A percentile compares a stretch with the other conserved stretches of the same genome.
phyloP scores from a whole-genome alignment of 1,140 invertebrate species.

The Coenobita brevimanus region DNA sequence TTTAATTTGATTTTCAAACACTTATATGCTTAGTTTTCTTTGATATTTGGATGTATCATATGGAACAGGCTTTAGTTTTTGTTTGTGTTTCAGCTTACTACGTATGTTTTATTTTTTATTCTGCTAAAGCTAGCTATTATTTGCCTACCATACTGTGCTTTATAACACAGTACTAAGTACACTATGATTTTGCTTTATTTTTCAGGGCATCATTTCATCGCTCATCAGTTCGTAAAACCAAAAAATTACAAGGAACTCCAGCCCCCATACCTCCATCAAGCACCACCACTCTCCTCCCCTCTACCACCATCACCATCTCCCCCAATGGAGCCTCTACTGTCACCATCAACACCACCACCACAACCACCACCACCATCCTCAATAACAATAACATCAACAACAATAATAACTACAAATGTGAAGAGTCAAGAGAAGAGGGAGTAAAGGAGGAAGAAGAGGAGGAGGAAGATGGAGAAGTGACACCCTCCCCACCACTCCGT shows the following conservation, averaged over 20 bases:
- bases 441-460: not conserved
- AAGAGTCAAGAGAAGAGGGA: not conserved
- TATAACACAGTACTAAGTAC: too few species aligned
- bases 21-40: too few species aligned
- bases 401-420: not conserved
- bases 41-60: too few species aligned
- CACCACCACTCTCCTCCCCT: conserved; percentile 29
- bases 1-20: too few species aligned
- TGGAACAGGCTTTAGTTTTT: too few species aligned
- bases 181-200: not conserved
- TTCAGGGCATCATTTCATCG: conserved; percentile 28
- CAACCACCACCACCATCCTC: not conserved
- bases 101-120: too few species aligned
- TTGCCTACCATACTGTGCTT: too few species aligned
- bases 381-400: conserved; percentile 34
- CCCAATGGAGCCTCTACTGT: conserved; percentile 46
- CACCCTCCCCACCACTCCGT: conserved; percentile 21
- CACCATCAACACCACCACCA: conserved; percentile 24
- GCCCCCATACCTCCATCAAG: not conserved
- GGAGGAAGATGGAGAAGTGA: conserved; percentile 4
- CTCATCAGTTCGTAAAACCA: conserved; percentile 16
- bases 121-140: too few species aligned
- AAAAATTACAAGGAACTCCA: not conserved
- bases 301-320: conserved; percentile 54
- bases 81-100: too few species aligned